phyloP scores from a whole-genome alignment of 2,113 vertebrate species.

The Tretioscincus oriximinensis region DNA sequence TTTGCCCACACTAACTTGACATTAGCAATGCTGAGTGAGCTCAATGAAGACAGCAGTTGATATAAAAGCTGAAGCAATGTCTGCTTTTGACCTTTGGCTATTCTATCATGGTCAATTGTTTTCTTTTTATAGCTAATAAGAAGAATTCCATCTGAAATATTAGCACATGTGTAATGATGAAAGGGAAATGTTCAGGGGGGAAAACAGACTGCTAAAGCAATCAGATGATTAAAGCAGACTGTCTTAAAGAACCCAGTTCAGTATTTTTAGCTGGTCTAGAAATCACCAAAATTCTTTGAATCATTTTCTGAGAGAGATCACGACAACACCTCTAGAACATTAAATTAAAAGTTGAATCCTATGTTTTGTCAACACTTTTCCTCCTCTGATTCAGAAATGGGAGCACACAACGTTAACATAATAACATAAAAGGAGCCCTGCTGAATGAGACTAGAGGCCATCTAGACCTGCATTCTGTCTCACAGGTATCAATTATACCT shows the following conservation, averaged over 20 bases:
- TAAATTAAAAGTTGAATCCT: neutral
- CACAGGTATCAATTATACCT: no score
- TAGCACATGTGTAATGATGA: neutral
- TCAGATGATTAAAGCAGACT: neutral
- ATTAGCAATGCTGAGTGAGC: constrained; percentile 30
- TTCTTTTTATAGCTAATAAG: constrained; percentile 29
- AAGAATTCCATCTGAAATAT: constrained; percentile 4
- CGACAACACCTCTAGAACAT: neutral
- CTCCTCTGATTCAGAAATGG: neutral
- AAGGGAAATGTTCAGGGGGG: neutral
- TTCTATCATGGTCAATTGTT: neutral
- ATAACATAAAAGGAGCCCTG: no score
- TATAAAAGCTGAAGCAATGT: neutral
- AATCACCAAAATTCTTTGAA: constrained; percentile 1
- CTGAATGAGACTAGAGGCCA: no score
- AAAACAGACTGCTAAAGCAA: constrained; percentile 1
- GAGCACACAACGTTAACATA: neutral
- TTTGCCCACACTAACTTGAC: constrained; percentile 37
- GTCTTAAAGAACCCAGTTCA: neutral
- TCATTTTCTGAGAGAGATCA: neutral
- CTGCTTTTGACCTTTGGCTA: constrained; percentile 10
- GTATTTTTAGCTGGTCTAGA: neutral
- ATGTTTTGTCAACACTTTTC: neutral
- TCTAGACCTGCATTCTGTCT: no score
- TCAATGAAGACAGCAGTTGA: neutral